Percentiles rank a stretch among this genome's conserved stretches.
Evolutionary conservation across 2,113 vertebrate genomes (phyloP).

Genomic region (Alouatta palliata): DNA sequence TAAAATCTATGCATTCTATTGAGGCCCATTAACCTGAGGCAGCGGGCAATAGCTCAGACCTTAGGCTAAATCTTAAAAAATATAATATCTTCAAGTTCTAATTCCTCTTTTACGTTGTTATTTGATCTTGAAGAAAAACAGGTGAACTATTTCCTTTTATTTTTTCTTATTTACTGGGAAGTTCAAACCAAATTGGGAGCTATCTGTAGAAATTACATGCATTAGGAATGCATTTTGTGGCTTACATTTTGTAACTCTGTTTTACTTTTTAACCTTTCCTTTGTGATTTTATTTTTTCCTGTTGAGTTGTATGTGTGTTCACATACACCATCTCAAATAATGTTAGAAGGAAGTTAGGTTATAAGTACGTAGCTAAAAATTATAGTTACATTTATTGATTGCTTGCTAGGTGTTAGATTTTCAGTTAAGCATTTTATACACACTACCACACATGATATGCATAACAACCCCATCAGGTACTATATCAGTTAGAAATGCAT

Average conservation of each 20-base stretch:
- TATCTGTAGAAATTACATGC: background rate
- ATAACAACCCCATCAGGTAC: background rate
- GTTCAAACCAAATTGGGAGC: background rate
- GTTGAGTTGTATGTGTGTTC: background rate
- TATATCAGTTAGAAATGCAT: background rate
- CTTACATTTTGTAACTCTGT: constrained; percentile 25
- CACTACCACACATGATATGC: background rate
- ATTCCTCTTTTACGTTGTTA: background rate
- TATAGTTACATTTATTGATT: background rate
- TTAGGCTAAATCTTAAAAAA: background rate
- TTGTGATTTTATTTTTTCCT: background rate
- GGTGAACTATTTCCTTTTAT: background rate
- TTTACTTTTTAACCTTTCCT: background rate
- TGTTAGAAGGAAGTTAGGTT: constrained; percentile 7
- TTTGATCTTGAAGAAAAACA: background rate
- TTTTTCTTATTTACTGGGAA: background rate
- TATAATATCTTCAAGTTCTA: background rate
- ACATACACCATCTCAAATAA: background rate
- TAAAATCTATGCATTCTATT: background rate
- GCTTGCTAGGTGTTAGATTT: background rate
- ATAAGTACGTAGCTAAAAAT: constrained; percentile 1
- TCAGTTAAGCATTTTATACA: background rate
- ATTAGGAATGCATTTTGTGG: background rate
- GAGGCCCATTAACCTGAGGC: background rate
- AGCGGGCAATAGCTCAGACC: background rate